Evolutionary conservation across 2,888 invertebrate genomes (phyloP), one percentile per base, ranked within the genome.

Genomic region (Villa cingulata): DNA sequence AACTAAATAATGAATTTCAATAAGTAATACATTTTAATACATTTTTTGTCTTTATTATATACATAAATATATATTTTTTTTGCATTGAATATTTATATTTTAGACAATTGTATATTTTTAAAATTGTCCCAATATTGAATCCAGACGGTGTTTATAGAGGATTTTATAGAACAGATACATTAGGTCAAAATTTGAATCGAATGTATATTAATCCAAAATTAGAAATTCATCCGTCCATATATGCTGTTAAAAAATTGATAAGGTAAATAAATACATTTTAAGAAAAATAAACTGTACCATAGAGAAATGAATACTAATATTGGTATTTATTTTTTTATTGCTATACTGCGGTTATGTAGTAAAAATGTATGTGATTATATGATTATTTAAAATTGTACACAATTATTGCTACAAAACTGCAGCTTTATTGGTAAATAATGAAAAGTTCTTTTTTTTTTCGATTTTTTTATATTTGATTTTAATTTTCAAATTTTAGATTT

Each of bases 121-220:
- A 91, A 70, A 70, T 92, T 63, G 81, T 92, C 54, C 92, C 92
- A 1, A 86, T 91, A 72, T 68, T 92, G 53, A 92, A 92, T 71
- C 92, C 92, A 0, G 92, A 92, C 61, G 92, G 92, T 2, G 91
- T 92, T 2, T 81, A 81, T 10, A 72, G 79, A 46, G 92, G 92
- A 0, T 86, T 89, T 64, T 89, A 88, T 62, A 71, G 88, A 48
- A 89, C 90, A 4, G 91, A 92, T 66, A 84, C 85, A 0, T 72
- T 83, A 46, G 92, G 92, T 6, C 83, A 89, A 20, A 92, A 92
- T 70, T 70, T 92, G 20, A 92, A 92, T 70, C 73, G 91, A 58
- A 80, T 90, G 40, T 92, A 92, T 68, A 71, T 87, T 51, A 81
- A 82, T 65, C 91, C 91, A 1, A 80, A 80, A 38, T 67, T 80